These are phyloP conservation scores for Furcifer pardalis DNA, from an alignment of 2,797 vertebrate genomes.

Conservation along the genomic window DNA sequence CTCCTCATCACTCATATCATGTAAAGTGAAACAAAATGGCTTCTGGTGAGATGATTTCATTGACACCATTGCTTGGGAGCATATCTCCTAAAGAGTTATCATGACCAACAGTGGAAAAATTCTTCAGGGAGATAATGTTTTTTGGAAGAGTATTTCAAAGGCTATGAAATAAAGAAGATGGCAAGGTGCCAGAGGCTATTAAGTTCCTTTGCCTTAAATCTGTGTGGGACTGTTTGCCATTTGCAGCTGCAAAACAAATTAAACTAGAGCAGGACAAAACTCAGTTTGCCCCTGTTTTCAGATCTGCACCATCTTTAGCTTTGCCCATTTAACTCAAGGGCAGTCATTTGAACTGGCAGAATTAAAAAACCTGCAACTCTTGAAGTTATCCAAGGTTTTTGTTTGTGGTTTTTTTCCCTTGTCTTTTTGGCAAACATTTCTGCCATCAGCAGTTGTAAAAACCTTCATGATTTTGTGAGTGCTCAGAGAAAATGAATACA, in stretches of 20 bases:
- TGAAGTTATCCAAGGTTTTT: no score
- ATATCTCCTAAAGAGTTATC: no score
- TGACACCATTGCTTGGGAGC: neutral
- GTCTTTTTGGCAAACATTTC: neutral
- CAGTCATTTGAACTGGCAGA: no score
- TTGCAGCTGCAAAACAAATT: neutral
- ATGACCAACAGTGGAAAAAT: no score
- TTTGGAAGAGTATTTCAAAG: neutral
- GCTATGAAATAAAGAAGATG: neutral
- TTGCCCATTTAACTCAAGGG: neutral
- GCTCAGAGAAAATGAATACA: neutral
- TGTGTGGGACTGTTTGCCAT: neutral
- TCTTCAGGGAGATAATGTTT: no score
- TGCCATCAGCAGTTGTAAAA: neutral
- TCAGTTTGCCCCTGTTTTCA: neutral
- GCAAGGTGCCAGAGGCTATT: neutral
- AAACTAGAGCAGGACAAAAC: neutral
- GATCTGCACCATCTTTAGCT: neutral
- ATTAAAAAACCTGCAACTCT: no score
- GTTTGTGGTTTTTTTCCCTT: neutral
- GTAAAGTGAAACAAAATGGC: neutral
- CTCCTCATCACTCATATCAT: neutral
- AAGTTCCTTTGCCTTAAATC: neutral
- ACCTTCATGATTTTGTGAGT: neutral
- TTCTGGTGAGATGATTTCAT: neutral